Percentiles rank a stretch among this genome's conserved stretches.
These are phyloP conservation scores for Troides aeacus DNA, from an alignment of 2,888 invertebrate genomes.

Conservation along the genomic window DNA sequence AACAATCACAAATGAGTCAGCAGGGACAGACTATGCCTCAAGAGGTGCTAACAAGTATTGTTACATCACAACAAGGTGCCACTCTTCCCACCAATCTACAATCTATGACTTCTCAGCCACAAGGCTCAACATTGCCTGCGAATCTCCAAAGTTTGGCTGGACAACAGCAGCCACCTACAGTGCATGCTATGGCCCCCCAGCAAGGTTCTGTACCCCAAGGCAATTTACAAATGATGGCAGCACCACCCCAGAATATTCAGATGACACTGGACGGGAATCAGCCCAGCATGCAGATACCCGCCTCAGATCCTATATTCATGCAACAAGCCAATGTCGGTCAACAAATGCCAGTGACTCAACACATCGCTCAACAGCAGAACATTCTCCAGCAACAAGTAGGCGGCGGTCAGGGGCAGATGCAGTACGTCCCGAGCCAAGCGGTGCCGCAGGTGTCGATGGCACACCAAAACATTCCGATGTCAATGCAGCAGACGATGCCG, in stretches of 20 bases:
- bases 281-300: conserved; percentile 77
- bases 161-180: conserved; percentile 70
- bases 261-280: conserved; percentile 79
- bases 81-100: conserved; percentile 71
- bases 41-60: conserved; percentile 74
- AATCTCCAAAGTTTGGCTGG: conserved; percentile 77
- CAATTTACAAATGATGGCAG: conserved; percentile 80
- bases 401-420: conserved; percentile 70
- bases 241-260: conserved; percentile 76
- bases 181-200: conserved; percentile 71
- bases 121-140: conserved; percentile 81
- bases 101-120: conserved; percentile 71
- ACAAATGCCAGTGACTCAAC: conserved; percentile 67
- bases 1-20: conserved; percentile 73
- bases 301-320: conserved; percentile 76
- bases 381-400: conserved; percentile 71
- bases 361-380: conserved; percentile 69
- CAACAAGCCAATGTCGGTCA: conserved; percentile 69
- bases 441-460: conserved; percentile 67
- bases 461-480: conserved; percentile 78
- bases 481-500: conserved; percentile 74
- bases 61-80: conserved; percentile 74
- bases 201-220: conserved; percentile 80
- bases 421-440: conserved; percentile 67
- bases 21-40: conserved; percentile 74